A percentile compares a stretch with the other conserved stretches of the same genome.
Evolutionary conservation across 35 echinoderm and acorn worm genomes (phyloP).

Genomic region (Heliocidaris erythrogramma): DNA sequence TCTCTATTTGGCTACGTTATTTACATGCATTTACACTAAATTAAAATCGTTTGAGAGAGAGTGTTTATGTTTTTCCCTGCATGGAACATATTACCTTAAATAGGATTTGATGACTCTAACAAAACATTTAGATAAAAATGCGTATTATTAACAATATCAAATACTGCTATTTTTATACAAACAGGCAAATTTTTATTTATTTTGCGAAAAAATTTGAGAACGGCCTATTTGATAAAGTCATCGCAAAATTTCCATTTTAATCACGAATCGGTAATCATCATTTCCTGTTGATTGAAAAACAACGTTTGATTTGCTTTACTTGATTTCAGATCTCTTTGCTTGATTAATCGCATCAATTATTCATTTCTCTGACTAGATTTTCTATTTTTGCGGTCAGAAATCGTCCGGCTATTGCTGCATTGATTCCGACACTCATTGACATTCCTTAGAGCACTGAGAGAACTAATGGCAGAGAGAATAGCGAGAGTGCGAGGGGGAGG

Average conservation of each 20-base stretch:
- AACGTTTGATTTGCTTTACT: background rate
- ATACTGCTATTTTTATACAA: too few relatives aligned
- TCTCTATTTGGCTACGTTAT: too few relatives aligned
- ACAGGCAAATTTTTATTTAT: too few relatives aligned
- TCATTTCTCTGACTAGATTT: background rate
- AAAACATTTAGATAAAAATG: too few relatives aligned
- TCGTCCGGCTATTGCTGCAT: background rate
- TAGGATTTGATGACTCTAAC: too few relatives aligned
- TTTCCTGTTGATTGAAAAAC: background rate
- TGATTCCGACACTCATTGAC: background rate
- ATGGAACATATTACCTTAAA: too few relatives aligned
- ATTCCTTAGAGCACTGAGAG: background rate
- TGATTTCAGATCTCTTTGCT: background rate
- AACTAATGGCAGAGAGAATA: background rate
- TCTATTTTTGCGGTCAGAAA: background rate
- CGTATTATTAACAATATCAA: too few relatives aligned
- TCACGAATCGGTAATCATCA: background rate
- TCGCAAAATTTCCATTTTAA: background rate
- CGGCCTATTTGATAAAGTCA: background rate
- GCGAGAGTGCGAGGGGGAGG: background rate
- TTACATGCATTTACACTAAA: too few relatives aligned
- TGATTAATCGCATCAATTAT: conserved; percentile 1
- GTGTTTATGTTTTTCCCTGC: too few relatives aligned
- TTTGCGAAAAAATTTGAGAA: too few relatives aligned
- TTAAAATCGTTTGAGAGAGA: too few relatives aligned